phyloP scores from a whole-genome alignment of 2,113 vertebrate species.

The Electrona antarctica region DNA sequence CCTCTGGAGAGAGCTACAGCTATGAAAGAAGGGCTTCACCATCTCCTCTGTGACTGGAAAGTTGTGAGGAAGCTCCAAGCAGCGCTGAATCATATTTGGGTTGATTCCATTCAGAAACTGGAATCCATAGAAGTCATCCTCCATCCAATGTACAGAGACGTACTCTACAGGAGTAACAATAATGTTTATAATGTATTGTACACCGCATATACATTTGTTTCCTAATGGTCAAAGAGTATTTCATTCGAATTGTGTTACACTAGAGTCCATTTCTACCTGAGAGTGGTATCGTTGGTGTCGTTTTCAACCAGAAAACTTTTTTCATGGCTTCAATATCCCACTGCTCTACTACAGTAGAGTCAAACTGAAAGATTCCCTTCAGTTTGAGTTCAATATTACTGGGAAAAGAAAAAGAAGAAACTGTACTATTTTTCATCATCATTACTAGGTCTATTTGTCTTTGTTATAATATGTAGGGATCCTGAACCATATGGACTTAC shows the following conservation, averaged over 20 bases:
- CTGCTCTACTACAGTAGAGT: conserved; percentile 24
- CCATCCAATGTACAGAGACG: conserved; percentile 85
- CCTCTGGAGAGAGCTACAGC: conserved; percentile 78
- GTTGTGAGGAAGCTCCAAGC: conserved; percentile 83
- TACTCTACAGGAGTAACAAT: conserved; percentile 75
- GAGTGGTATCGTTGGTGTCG: conserved; percentile 38
- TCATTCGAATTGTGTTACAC: background rate
- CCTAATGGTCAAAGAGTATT: too few species aligned
- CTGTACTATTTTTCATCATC: too few species aligned
- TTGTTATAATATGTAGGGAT: too few species aligned
- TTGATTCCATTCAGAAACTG: conserved; percentile 91
- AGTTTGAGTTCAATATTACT: conserved; percentile 48
- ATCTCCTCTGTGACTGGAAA: conserved; percentile 87
- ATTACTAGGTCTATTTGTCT: too few species aligned
- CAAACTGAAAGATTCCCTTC: conserved; percentile 57
- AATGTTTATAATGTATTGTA: too few species aligned
- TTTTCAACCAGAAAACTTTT: conserved; percentile 38
- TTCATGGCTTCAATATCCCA: conserved; percentile 58
- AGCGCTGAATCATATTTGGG: conserved; percentile 84
- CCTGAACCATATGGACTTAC: conserved; percentile 27
- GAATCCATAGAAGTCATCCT: conserved; percentile 90
- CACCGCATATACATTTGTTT: too few species aligned
- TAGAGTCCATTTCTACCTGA: conserved; percentile 45
- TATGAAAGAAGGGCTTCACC: conserved; percentile 81
- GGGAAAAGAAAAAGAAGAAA: background rate